Evolutionary conservation across 2,113 vertebrate species (phyloP), one percentile per base, ranked within the genome.

Genomic region (Ploceus nigricollis): DNA sequence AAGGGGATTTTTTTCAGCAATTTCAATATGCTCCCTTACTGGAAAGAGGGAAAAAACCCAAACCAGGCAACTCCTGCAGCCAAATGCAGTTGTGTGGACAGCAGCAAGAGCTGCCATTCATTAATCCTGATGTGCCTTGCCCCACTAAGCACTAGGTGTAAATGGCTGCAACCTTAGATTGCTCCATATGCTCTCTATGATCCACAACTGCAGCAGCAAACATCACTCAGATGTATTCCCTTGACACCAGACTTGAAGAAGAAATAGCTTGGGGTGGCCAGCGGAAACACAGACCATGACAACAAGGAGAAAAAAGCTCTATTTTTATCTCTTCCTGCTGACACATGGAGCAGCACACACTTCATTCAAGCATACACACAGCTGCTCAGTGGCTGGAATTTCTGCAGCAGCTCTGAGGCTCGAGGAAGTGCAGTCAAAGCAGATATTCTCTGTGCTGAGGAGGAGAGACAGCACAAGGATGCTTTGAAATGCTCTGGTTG

Each of bases 281-380:
- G 45, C 3, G 37, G 71, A 93, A 93, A 82, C 61, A 93, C 1
- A 78, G 75, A 16, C n/a, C 42, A 28, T 12, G 53, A 90, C 57
- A 93, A 79, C 50, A 71, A 56, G 61, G 77, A 83, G 81, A 10
- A 73, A 70, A 89, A 79, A 75, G 48, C 71, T 93, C 95, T 96
- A 92, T 96, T 96, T 96, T 31, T 95, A 90, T 92, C 80, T 53
- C 72, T 15, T 92, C 37, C 87, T 91, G 79, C 91, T 96, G 96
- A 89, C 89, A 95, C 89, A 73, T 6, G 71, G 69, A 91, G 75
- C 6, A 87, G 69, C 68, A 68, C 65, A 56, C 23, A 2, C 77
- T 96, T 84, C 80, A 87, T 39, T 78, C 70, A 87, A 87, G 90
- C 89, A 80, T 16, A 37, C 53, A 87, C 3, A 0, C 95, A 96